phyloP scores from a whole-genome alignment of 92 coral and sea anemone species.

The Actinernus sp. region DNA sequence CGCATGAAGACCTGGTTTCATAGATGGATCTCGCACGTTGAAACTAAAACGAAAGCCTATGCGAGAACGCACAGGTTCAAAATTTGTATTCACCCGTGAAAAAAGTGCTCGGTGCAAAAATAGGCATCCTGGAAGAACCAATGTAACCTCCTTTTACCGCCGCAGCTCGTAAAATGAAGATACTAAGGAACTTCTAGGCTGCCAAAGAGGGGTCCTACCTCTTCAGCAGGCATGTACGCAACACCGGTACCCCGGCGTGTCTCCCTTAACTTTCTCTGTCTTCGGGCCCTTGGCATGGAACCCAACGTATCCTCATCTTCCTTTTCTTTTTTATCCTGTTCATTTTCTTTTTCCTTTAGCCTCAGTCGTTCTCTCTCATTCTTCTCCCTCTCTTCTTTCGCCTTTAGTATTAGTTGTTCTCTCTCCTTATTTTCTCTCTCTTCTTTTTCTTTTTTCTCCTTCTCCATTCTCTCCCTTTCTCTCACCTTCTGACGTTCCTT shows the following conservation, averaged over 20 bases:
- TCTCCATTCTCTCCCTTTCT: conserved; percentile 47
- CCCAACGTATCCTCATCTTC: conserved; percentile 75
- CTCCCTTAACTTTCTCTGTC: conserved; percentile 69
- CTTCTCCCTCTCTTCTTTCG: conserved; percentile 6
- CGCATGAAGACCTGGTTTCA: no score
- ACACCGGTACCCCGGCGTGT: conserved; percentile 85
- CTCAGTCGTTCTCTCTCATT: conserved; percentile 35
- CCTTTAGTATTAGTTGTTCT: conserved; percentile 22
- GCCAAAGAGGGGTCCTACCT: conserved; percentile 41
- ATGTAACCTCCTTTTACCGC: no score
- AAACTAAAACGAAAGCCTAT: no score
- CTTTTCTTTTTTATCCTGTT: conserved; percentile 59
- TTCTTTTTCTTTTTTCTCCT: conserved; percentile 46
- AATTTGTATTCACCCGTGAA: no score
- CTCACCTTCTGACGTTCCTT: conserved; percentile 42
- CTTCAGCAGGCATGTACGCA: conserved; percentile 89
- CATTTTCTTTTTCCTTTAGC: conserved; percentile 53
- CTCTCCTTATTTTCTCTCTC: conserved; percentile 5
- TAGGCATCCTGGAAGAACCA: no score
- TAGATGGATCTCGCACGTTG: no score
- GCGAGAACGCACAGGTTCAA: no score
- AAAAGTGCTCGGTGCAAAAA: no score
- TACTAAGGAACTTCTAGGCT: no score
- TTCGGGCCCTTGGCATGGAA: conserved; percentile 62
- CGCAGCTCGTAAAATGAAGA: no score